A percentile compares a stretch with the other conserved stretches of the same genome.
Conservation (phyloP, 2,113 vertebrate species). For the Peucedramus taeniatus region DNA sequence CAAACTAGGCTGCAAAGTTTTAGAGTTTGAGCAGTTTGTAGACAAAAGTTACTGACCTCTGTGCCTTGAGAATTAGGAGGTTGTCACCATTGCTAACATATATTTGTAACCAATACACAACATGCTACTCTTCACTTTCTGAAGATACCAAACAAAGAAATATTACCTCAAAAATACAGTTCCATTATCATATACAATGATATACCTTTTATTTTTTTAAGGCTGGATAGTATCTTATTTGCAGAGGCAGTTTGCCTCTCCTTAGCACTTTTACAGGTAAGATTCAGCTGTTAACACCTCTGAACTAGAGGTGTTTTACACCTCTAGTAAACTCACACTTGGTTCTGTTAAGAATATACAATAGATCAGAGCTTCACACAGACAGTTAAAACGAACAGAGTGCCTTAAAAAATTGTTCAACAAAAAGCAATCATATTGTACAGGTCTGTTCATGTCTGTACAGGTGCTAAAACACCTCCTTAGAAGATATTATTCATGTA, state of each 20-base stretch:
- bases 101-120: not conserved
- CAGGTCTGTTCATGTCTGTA: not conserved
- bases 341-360: not conserved
- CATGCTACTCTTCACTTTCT: not conserved
- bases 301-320: not conserved
- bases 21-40: not conserved
- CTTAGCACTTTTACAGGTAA: not conserved
- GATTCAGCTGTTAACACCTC: not conserved
- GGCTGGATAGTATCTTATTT: not conserved
- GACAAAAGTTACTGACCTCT: not conserved
- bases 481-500: not conserved
- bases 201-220: not conserved
- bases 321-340: not conserved
- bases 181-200: not conserved
- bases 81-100: not conserved
- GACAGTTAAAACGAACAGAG: not conserved
- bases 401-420: not conserved
- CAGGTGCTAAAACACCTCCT: not conserved
- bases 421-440: not conserved
- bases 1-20: not conserved
- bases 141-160: not conserved
- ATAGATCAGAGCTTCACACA: not conserved
- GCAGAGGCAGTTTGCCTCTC: not conserved
- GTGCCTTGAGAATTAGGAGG: not conserved
- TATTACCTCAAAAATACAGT: not conserved